Evolutionary conservation across 2,888 invertebrate species (phyloP).

Genomic region (Tachystola acroxantha): DNA sequence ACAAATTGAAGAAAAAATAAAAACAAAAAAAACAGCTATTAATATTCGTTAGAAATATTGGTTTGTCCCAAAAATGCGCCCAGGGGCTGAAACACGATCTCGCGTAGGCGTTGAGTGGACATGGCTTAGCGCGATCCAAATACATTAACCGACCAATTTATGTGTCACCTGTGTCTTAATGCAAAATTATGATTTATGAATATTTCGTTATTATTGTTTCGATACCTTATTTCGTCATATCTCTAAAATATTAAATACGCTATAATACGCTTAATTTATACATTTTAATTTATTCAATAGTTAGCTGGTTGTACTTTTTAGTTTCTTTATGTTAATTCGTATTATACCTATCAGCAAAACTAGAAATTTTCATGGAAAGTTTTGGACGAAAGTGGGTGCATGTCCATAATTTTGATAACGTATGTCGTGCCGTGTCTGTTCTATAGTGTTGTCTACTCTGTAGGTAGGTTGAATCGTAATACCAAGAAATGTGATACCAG

Average conservation of each 20-base stretch:
- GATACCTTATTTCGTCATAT: not conserved
- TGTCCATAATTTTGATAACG: slow-evolving; percentile 33
- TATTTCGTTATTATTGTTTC: slow-evolving; percentile 16
- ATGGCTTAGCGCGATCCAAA: slow-evolving; percentile 34
- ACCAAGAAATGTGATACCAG: slow-evolving; percentile 47
- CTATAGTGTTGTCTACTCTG: slow-evolving; percentile 21
- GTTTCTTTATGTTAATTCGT: too few species aligned
- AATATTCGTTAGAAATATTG: slow-evolving; percentile 77
- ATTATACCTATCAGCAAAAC: too few species aligned
- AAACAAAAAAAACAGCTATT: slow-evolving; percentile 65
- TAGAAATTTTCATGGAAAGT: too few species aligned
- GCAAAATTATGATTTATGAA: slow-evolving; percentile 49
- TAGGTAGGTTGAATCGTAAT: slow-evolving; percentile 34
- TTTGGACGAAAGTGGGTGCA: too few species aligned
- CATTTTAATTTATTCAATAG: not conserved
- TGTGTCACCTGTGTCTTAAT: slow-evolving; percentile 34
- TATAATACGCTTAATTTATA: not conserved
- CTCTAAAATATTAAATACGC: too few species aligned
- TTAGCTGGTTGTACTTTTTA: not conserved
- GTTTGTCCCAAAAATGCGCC: slow-evolving; percentile 76
- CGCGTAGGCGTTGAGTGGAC: slow-evolving; percentile 67
- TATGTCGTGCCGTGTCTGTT: slow-evolving; percentile 4
- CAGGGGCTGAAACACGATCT: slow-evolving; percentile 68
- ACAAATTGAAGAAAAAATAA: slow-evolving; percentile 54
- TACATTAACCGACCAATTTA: slow-evolving; percentile 45